Evolutionary conservation across 2,797 vertebrate species (phyloP).

Genomic region (Petrocephalus schoutedeni): DNA sequence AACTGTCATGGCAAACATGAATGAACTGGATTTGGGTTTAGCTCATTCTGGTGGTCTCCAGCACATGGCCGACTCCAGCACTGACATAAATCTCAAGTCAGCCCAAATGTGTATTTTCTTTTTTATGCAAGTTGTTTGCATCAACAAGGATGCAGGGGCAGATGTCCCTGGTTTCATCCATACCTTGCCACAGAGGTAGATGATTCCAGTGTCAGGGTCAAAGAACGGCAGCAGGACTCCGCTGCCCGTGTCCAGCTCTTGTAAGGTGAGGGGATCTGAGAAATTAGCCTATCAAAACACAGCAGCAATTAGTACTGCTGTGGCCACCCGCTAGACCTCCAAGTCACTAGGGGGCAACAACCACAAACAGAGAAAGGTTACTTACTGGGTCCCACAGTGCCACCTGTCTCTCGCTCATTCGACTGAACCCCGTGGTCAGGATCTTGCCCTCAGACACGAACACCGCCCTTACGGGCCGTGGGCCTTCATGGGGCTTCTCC

Average conservation of each 20-base stretch:
- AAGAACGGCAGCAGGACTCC: conserved; percentile 83
- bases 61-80: not conserved
- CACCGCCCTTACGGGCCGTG: conserved; percentile 69
- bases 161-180: not conserved
- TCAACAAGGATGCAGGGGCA: not conserved
- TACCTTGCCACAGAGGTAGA: conserved; percentile 88
- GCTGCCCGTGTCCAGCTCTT: conserved; percentile 85
- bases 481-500: conserved; percentile 79
- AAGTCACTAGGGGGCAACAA: not conserved
- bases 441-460: conserved; percentile 74
- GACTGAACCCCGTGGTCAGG: conserved; percentile 81
- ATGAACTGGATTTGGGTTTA: not conserved
- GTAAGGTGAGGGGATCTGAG: conserved; percentile 68
- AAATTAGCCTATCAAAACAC: conserved; percentile 59
- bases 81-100: not conserved
- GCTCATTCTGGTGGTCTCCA: not conserved
- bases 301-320: conserved; percentile 11
- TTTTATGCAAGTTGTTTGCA: not conserved
- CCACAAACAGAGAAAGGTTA: not conserved
- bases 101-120: not conserved
- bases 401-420: conserved; percentile 88
- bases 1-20: not conserved
- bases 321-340: not conserved
- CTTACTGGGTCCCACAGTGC: conserved; percentile 85
- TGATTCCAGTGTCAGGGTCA: conserved; percentile 77